These are phyloP conservation scores for Stenodema calcarata DNA, from an alignment of 2,888 invertebrate species.

Conservation along the genomic window DNA sequence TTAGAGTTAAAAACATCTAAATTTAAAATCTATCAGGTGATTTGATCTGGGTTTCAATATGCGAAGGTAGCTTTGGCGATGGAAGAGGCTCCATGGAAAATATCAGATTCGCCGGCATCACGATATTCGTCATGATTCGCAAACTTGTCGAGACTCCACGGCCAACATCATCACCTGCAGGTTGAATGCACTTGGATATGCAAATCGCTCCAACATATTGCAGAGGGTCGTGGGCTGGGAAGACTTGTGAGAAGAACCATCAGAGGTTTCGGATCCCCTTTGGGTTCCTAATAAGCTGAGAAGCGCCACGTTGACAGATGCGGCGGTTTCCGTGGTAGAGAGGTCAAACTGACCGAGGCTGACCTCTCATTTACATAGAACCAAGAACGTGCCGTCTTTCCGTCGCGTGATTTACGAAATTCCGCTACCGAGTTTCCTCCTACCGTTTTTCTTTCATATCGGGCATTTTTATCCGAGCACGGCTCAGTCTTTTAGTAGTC, in stretches of 20 bases:
- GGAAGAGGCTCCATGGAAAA: too few relatives aligned
- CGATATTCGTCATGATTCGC: too few relatives aligned
- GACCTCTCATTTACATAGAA: conserved; percentile 28
- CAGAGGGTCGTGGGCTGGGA: neutral
- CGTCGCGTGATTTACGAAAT: conserved; percentile 8
- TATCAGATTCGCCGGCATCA: too few relatives aligned
- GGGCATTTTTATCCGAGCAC: too few relatives aligned
- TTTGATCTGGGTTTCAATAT: too few relatives aligned
- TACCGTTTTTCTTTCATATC: neutral
- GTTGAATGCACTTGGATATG: neutral
- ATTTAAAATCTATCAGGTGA: too few relatives aligned
- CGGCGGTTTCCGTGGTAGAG: neutral
- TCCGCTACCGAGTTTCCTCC: neutral
- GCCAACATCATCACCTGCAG: too few relatives aligned
- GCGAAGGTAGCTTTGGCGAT: too few relatives aligned
- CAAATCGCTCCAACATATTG: neutral
- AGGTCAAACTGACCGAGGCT: conserved; percentile 18
- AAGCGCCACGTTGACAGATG: conserved; percentile 14
- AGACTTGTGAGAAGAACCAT: neutral
- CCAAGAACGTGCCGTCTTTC: conserved; percentile 4
- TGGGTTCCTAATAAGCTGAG: neutral
- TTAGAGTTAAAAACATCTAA: too few relatives aligned
- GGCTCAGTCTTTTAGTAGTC: too few relatives aligned
- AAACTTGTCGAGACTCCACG: too few relatives aligned
- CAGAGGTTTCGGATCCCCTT: neutral